Base-by-base conservation (phyloP, 2,797 vertebrate genomes). In the Neosilurus mollespiculum region DNA sequence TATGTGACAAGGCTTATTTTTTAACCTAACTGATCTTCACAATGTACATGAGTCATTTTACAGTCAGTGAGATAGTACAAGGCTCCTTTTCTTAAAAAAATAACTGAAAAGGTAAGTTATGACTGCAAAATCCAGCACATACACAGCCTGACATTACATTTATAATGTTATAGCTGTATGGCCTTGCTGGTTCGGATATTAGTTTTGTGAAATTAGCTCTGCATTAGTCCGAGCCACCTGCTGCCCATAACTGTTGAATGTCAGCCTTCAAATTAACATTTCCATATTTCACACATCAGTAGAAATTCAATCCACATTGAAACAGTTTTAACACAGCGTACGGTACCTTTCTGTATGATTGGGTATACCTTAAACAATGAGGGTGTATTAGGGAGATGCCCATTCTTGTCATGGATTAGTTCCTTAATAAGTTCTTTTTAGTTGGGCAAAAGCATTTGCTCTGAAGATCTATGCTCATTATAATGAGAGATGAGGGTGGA, bases 21-120 rank as follows among this genome's bases (percentile, higher is more conserved):
- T 73, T 18, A 53, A 9, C 14, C 4, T 84, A 80, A 81, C 34
- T 73, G 24, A 79, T 62, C 70, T 62, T 51, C 59, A 24, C 69
- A 53, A 64, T 90, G 81, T 56, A 85, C 88, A 88, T 87, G 83
- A 79, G 86, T 87, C 90, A 72, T 89, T 88, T 64, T 77, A 34
- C 20, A 43, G 73, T 54, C 20, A 69, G 37, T 51, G 37, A 37
- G 43, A 14, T 24, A 56, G 10, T 22, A 16, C n/a, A 20, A 24
- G 49, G 4, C 3, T n/a, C 34, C 9, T 56, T 65, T 53, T 65
- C 24, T 20, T 62, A 61, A 34, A 4, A 5, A 30, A 70, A 34
- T 18, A 2, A 22, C 34, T 49, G 59, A 51, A 54, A 71, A 51
- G 14, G 12, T 3, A 9, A 43, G 5, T 26, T 18, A 26, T 72